phyloP scores from a whole-genome alignment of 2,797 vertebrate species.

The Cephalopachus bancanus region DNA sequence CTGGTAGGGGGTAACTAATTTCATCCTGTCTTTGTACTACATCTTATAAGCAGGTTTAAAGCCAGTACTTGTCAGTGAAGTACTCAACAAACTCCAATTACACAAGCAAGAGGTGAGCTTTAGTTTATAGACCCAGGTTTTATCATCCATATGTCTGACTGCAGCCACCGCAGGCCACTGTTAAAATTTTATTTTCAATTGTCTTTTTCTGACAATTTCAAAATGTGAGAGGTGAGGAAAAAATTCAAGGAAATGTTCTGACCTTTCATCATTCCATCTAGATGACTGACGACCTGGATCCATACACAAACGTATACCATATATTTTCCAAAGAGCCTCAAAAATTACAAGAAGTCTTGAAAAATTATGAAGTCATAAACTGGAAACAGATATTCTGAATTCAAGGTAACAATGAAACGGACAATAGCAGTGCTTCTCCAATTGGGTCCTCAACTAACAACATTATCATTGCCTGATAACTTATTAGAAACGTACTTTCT shows the following conservation, averaged over 20 bases:
- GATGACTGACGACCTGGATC: neutral
- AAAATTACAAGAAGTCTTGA: neutral
- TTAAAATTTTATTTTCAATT: neutral
- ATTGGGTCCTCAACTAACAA: neutral
- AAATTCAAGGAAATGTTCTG: neutral
- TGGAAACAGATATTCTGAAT: neutral
- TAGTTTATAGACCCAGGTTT: neutral
- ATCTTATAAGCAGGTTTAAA: neutral
- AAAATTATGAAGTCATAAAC: neutral
- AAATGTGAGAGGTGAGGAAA: neutral
- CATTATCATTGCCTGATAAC: neutral
- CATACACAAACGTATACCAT: neutral
- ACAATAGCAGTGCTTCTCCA: neutral
- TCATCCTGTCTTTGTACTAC: neutral
- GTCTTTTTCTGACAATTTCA: neutral
- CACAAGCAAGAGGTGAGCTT: neutral
- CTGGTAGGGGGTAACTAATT: neutral
- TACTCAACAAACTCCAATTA: neutral
- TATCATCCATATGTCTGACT: neutral
- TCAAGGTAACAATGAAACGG: neutral
- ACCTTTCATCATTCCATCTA: neutral
- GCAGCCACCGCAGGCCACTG: too few relatives aligned
- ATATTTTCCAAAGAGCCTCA: constrained; percentile 9
- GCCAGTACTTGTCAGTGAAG: neutral
- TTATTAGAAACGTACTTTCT: neutral